Evolutionary conservation across 53 echinoderm and acorn worm genomes (phyloP), one percentile per base, ranked within the genome.

Genomic region (Henricia sp.): DNA sequence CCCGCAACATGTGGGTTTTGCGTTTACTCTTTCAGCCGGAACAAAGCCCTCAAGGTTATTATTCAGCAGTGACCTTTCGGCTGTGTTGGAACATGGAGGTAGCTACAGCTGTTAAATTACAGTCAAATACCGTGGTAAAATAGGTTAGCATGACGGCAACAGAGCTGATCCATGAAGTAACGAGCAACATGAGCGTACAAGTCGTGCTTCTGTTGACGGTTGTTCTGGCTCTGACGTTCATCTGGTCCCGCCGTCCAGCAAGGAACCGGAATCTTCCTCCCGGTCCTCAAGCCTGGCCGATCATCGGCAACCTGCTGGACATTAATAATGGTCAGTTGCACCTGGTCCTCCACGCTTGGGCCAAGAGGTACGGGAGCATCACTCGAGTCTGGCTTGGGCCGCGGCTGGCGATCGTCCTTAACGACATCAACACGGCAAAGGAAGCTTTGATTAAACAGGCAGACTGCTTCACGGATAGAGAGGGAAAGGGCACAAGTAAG

Each of bases 381-480:
- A 23, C 29, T 11, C 43, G 44, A 0, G 19, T 72, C 27, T 52
- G 53, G 72, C 10, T 72, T 3, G 72, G 72, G 19, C 34, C 52
- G 3, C 17, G 35, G 17, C 8, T 86, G 67, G 27, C 57, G 12
- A 65, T 88, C 4, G 88, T 82, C 14, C 42, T 88, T 11, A 60
- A 36, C 55, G 71, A 70, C 39, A 27, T 88, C 24, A 52, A 71
- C 0, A 27, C 65, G 23, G 52, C 71, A 5, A 70, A 82, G 11
- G 88, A 88, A 19, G 88, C 88, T 24, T 71, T 88, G 34, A 38
- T 88, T 37, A 55, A 59, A 30, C 70, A 88, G 20, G 80, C 46
- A 5, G 70, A 88, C 20, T 68, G 50, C 30, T 88, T 88, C 72
- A 58, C 82, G 1, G 62, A 88, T 60, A 66, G 86, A 0, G 44